Base-by-base conservation (phyloP, 2,113 vertebrate species). In the Indicator indicator region DNA sequence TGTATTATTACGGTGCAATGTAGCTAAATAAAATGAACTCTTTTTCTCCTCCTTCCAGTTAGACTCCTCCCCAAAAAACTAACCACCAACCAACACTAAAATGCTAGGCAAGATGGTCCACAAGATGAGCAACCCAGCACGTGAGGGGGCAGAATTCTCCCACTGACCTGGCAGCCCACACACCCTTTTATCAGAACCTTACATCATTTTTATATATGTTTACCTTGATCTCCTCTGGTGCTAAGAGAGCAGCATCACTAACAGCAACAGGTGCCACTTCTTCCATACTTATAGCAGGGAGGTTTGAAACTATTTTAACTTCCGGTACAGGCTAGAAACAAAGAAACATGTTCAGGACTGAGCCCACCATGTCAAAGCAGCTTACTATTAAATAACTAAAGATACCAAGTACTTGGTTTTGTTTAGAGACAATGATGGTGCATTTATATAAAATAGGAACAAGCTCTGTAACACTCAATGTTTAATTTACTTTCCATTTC, bases 211-310 rank as follows among this genome's bases (percentile, higher is more conserved):
- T 56, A 42, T 20, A 56, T 55, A 4, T 38, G 65, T 96, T 95
- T 96, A 99, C 99, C 98, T 99, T 99, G 82, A 99, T 88, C 95
- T 99, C 99, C 81, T 99, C 99, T 52, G 99, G 99, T 70, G 99
- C 99, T 17, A 99, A 95, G 58, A 99, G 98, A 8, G 98, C 98
- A 42, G 97, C 98, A 23, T 99, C 98, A 30, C 99, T 99, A 42
- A 97, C 97, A 12, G 98, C 98, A 94, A 99, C 98, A 8, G 99
- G 99, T 78, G 99, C 99, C 46, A 99, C 99, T 83, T 99, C 99
- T 96, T 99, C 99, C 98, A 99, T 98, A 60, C 97, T 97, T 76
- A 99, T 97, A 10, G 99, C 98, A 1, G 99, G 99, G 91, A 99
- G 94, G 89, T 99, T 99, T 0, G 99, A 99, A 33, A 99, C 98